These are phyloP conservation scores for Drosophila sucinea DNA, from an alignment of 1,140 invertebrate genomes.

Conservation along the genomic window DNA sequence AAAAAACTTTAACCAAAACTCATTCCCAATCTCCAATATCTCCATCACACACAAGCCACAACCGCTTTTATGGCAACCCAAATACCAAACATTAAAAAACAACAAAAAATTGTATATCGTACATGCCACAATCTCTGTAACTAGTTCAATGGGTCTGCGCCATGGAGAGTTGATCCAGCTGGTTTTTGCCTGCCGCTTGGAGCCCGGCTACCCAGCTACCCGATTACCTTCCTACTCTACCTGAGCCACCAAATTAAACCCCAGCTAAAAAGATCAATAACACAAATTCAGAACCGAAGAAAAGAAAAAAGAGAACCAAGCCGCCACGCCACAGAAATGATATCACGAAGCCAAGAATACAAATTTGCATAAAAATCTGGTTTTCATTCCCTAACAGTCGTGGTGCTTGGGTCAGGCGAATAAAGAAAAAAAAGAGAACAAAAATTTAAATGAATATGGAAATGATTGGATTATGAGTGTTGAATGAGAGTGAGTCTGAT, in stretches of 20 bases:
- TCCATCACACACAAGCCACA: constrained; percentile 30
- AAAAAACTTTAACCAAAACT: constrained; percentile 35
- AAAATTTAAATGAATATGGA: constrained; percentile 39
- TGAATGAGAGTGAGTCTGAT: constrained; percentile 65
- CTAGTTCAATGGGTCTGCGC: constrained; percentile 75
- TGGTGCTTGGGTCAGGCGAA: background rate
- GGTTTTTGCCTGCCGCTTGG: constrained; percentile 52
- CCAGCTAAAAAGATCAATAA: constrained; percentile 71
- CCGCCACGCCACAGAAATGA: constrained; percentile 37
- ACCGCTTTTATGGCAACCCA: constrained; percentile 65
- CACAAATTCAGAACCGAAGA: constrained; percentile 23
- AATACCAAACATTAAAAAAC: constrained; percentile 62
- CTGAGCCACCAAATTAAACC: constrained; percentile 71
- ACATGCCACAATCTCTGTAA: constrained; percentile 70
- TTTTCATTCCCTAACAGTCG: constrained; percentile 26
- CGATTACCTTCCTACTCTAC: constrained; percentile 37
- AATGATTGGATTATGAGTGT: constrained; percentile 27
- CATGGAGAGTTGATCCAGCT: constrained; percentile 62
- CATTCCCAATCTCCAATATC: constrained; percentile 37
- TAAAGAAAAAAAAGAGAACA: background rate
- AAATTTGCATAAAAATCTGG: constrained; percentile 77
- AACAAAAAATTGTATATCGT: constrained; percentile 31
- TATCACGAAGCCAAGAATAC: constrained; percentile 58
- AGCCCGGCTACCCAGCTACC: constrained; percentile 12
- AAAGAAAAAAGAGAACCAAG: constrained; percentile 34